These are phyloP conservation scores for Rhinella marina DNA, from an alignment of 2,797 vertebrate genomes.

Conservation along the genomic window DNA sequence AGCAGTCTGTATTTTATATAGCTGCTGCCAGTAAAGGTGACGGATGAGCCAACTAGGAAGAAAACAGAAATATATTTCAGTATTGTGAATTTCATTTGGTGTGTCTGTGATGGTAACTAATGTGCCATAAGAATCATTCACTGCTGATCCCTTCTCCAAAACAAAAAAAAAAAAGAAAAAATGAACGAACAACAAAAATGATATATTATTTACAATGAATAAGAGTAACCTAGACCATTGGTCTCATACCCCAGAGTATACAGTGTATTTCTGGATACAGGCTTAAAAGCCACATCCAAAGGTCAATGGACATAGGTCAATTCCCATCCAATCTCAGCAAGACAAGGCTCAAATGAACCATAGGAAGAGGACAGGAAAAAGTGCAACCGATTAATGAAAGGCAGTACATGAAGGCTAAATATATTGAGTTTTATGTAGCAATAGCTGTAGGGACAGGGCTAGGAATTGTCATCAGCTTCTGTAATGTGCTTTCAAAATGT, in stretches of 20 bases:
- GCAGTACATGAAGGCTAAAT: neutral
- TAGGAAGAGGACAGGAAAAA: neutral
- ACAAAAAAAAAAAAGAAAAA: neutral
- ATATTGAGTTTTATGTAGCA: neutral
- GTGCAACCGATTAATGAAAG: neutral
- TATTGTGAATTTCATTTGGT: slow-evolving; percentile 5
- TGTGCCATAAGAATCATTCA: slow-evolving; percentile 28
- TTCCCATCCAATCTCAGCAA: neutral
- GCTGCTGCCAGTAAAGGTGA: slow-evolving; percentile 91
- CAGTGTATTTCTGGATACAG: neutral
- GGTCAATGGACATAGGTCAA: slow-evolving; percentile 8
- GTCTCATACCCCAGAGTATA: neutral
- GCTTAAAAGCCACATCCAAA: neutral
- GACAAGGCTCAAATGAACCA: neutral
- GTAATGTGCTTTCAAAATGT: neutral
- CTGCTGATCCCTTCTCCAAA: neutral
- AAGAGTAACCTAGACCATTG: neutral
- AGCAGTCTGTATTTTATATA: slow-evolving; percentile 91
- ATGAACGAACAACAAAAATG: neutral
- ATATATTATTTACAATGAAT: slow-evolving; percentile 5
- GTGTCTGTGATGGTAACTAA: neutral
- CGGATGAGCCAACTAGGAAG: slow-evolving; percentile 78
- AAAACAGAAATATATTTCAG: slow-evolving; percentile 38
- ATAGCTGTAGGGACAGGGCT: neutral
- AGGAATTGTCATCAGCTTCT: neutral